phyloP scores from a whole-genome alignment of 2,888 invertebrate genomes.

The Nudaria mundana region DNA sequence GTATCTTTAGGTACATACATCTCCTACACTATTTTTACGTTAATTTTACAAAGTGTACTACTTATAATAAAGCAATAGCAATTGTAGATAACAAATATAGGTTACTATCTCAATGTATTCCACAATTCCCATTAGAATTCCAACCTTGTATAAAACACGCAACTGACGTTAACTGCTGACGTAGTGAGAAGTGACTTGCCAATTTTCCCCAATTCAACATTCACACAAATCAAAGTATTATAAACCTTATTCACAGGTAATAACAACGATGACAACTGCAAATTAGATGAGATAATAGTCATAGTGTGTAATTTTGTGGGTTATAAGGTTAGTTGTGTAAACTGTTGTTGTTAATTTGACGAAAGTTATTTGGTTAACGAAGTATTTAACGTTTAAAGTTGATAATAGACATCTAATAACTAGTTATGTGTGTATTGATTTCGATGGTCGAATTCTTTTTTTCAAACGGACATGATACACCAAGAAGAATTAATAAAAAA shows the following conservation, averaged over 20 bases:
- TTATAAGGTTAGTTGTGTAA: slow-evolving; percentile 66
- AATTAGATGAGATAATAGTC: slow-evolving; percentile 43
- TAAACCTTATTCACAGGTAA: slow-evolving; percentile 23
- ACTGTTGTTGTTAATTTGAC: slow-evolving; percentile 37
- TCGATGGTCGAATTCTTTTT: no score
- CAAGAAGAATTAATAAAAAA: no score
- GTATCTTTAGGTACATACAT: no score
- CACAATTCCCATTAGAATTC: no score
- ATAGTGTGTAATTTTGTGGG: slow-evolving; percentile 59
- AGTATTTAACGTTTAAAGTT: neutral
- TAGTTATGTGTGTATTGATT: no score
- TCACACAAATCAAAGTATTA: slow-evolving; percentile 22
- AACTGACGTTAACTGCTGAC: slow-evolving; percentile 44
- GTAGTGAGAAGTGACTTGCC: slow-evolving; percentile 48
- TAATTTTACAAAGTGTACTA: no score
- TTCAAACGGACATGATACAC: no score
- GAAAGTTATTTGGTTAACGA: slow-evolving; percentile 6
- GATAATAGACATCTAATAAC: no score
- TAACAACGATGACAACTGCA: slow-evolving; percentile 23
- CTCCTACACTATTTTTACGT: no score
- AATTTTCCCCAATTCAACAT: slow-evolving; percentile 34
- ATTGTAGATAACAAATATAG: no score
- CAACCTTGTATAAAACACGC: slow-evolving; percentile 28
- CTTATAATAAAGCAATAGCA: neutral
- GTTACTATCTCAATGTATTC: no score